Evolutionary conservation across 2,888 invertebrate genomes (phyloP).

Genomic region (Ephialtes manifestator): DNA sequence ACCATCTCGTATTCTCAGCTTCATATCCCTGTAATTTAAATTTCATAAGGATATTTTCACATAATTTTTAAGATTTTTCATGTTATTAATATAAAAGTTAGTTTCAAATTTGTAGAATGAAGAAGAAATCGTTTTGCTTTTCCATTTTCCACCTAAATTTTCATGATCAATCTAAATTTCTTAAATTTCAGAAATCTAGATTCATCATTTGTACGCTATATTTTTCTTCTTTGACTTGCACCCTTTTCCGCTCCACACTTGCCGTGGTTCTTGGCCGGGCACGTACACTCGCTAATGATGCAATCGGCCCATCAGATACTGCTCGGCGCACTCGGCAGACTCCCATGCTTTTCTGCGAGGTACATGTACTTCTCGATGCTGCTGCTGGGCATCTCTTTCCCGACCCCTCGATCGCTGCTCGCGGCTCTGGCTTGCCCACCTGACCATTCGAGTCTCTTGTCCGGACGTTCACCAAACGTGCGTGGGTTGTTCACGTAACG

Average conservation of each 20-base stretch:
- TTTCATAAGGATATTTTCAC: no score
- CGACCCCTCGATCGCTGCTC: conserved; percentile 41
- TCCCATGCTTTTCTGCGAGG: conserved; percentile 66
- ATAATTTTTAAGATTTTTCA: not conserved
- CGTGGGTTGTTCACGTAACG: conserved; percentile 61
- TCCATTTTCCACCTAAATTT: not conserved
- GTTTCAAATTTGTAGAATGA: no score
- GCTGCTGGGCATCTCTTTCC: conserved; percentile 35
- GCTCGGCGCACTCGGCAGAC: conserved; percentile 62
- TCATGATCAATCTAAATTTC: not conserved
- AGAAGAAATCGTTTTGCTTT: no score
- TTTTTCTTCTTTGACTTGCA: conserved; percentile 46
- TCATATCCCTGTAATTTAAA: not conserved
- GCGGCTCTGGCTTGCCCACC: conserved; percentile 67
- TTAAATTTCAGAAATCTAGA: conserved; percentile 2
- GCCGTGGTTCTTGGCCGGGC: conserved; percentile 57
- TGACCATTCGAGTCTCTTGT: conserved; percentile 71
- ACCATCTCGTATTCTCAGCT: not conserved
- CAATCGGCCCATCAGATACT: conserved; percentile 80
- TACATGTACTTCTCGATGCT: conserved; percentile 22
- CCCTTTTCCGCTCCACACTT: conserved; percentile 28
- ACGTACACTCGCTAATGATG: conserved; percentile 81
- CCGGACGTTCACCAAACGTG: conserved; percentile 69
- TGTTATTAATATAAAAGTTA: not conserved
- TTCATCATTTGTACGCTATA: conserved; percentile 16